A percentile compares a stretch with the other conserved stretches of the same genome.
Evolutionary conservation across 2,113 vertebrate genomes (phyloP).

Genomic region (Clinocottus analis): DNA sequence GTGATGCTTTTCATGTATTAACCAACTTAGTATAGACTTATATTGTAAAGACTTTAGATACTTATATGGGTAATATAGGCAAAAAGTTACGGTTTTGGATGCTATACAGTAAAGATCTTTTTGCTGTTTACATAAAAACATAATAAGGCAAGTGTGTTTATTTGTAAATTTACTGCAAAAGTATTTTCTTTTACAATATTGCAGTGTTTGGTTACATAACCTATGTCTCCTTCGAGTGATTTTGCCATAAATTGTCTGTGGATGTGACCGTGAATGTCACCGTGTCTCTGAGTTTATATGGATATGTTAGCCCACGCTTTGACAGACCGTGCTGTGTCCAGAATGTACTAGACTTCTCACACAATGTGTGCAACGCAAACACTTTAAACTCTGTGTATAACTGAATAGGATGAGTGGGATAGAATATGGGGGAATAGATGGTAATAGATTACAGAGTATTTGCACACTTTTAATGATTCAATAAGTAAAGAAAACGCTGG

Average conservation of each 20-base stretch:
- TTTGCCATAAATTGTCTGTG: neutral
- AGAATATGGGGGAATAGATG: neutral
- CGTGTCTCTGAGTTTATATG: neutral
- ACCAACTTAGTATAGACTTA: neutral
- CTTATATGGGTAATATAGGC: neutral
- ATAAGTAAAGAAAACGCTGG: neutral
- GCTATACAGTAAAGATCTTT: neutral
- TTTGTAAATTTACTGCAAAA: neutral
- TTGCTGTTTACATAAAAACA: neutral
- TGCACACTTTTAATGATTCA: neutral
- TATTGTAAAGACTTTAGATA: neutral
- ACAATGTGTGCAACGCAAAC: neutral
- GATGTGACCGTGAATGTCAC: neutral
- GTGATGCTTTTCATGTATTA: slow-evolving; percentile 5
- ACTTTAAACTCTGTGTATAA: neutral
- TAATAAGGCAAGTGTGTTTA: neutral
- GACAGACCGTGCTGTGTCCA: neutral
- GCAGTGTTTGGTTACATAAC: neutral
- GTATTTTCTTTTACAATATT: neutral
- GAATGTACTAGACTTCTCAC: neutral
- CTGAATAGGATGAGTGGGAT: neutral
- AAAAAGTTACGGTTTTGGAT: neutral
- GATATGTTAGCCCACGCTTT: neutral
- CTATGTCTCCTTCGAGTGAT: neutral
- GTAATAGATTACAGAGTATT: neutral